phyloP scores from a whole-genome alignment of 2,797 vertebrate species.

The Thaleichthys pacificus region DNA sequence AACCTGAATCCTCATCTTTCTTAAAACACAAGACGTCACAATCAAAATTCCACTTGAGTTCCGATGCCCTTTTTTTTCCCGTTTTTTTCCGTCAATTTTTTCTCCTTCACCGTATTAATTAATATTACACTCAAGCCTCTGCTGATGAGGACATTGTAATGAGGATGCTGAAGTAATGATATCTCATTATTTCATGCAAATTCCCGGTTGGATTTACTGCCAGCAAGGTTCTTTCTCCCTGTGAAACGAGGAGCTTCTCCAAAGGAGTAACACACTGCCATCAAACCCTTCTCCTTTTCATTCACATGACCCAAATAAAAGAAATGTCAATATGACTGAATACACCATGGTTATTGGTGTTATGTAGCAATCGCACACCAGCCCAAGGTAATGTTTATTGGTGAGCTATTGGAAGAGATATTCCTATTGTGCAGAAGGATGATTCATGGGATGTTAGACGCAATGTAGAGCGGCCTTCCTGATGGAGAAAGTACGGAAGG shows the following conservation, averaged over 20 bases:
- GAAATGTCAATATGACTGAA: constrained; percentile 62
- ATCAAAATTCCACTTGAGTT: constrained; percentile 60
- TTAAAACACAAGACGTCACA: constrained; percentile 58
- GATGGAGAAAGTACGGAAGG: constrained; percentile 15
- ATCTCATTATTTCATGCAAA: constrained; percentile 73
- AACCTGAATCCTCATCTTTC: constrained; percentile 40
- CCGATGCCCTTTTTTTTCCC: constrained; percentile 50
- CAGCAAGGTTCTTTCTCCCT: constrained; percentile 41
- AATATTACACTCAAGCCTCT: constrained; percentile 63
- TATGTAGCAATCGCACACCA: constrained; percentile 64
- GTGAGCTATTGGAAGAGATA: constrained; percentile 55
- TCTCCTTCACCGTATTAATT: constrained; percentile 63
- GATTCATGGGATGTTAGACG: constrained; percentile 33
- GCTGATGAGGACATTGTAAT: constrained; percentile 72
- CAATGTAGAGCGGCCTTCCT: not conserved
- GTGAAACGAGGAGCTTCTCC: constrained; percentile 32
- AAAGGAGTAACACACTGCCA: constrained; percentile 35
- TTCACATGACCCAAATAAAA: constrained; percentile 58
- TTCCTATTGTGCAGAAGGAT: constrained; percentile 44
- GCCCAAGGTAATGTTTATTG: constrained; percentile 60
- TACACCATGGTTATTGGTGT: constrained; percentile 64
- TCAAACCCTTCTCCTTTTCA: constrained; percentile 52
- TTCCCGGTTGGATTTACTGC: constrained; percentile 66
- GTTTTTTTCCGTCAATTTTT: constrained; percentile 5
- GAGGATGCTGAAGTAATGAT: constrained; percentile 74